These are phyloP conservation scores for Blastomussa wellsi DNA, from an alignment of 92 coral and sea anemone genomes.

Conservation along the genomic window DNA sequence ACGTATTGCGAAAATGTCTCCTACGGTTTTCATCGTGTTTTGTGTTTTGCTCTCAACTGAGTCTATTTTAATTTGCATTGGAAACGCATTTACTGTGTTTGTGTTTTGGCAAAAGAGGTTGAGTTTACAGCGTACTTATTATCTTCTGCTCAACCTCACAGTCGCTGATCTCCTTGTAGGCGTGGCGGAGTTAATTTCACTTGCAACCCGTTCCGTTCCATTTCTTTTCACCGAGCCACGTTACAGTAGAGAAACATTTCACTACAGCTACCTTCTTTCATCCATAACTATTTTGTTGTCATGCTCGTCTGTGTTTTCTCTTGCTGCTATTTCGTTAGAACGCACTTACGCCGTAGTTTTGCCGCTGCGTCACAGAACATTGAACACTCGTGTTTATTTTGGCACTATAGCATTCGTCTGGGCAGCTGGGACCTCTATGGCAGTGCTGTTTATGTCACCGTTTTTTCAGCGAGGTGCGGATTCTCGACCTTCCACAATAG, in stretches of 20 bases:
- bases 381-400: constrained; percentile 3
- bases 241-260: not conserved
- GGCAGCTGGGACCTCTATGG: not conserved
- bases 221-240: not conserved
- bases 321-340: constrained; percentile 10
- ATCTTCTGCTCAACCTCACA: constrained; percentile 26
- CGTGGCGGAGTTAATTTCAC: not conserved
- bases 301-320: not conserved
- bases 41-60: not conserved
- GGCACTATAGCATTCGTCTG: not conserved
- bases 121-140: not conserved
- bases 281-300: not conserved
- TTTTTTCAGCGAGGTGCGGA: not conserved
- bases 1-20: not conserved
- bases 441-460: not conserved
- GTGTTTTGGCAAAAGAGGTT: constrained; percentile 21
- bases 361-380: constrained; percentile 21
- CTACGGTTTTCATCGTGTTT: not conserved
- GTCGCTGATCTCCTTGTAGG: constrained; percentile 29
- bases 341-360: constrained; percentile 23
- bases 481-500: not conserved
- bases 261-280: not conserved
- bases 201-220: not conserved
- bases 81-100: constrained; percentile 18
- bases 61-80: not conserved